Percentiles rank a stretch among this genome's conserved stretches.
phyloP scores from a whole-genome alignment of 2,113 vertebrate species.

The Sebastes fasciatus region DNA sequence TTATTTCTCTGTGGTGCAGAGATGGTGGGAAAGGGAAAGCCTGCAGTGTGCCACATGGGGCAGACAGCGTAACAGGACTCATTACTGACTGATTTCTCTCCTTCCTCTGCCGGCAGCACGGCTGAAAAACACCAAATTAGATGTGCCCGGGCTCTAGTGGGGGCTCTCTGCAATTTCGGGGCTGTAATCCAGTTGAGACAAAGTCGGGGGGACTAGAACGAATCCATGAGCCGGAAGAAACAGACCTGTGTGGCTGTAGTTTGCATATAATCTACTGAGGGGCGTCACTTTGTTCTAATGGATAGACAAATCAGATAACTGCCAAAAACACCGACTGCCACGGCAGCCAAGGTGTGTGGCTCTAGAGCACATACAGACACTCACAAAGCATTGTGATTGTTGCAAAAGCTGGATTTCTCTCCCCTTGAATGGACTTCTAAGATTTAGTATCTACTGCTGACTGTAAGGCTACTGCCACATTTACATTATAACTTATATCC shows the following conservation, averaged over 20 bases:
- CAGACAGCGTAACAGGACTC: slow-evolving; percentile 55
- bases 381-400: slow-evolving; percentile 7
- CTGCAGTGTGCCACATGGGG: slow-evolving; percentile 54
- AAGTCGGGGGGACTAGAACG: slow-evolving; percentile 28
- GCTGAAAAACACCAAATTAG: slow-evolving; percentile 59
- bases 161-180: slow-evolving; percentile 36
- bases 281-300: not conserved
- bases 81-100: slow-evolving; percentile 61
- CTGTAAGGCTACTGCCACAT: not conserved
- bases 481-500: not conserved
- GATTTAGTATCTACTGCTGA: not conserved
- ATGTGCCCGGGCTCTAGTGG: slow-evolving; percentile 40
- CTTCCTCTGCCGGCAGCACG: slow-evolving; percentile 57
- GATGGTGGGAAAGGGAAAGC: slow-evolving; percentile 43
- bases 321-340: slow-evolving; percentile 4
- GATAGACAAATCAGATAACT: slow-evolving; percentile 8
- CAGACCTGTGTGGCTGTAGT: slow-evolving; percentile 18
- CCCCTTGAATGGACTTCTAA: slow-evolving; percentile 4
- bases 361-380: not conserved
- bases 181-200: slow-evolving; percentile 47
- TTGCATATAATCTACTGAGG: slow-evolving; percentile 36
- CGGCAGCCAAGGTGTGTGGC: not conserved
- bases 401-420: slow-evolving; percentile 6
- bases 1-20: slow-evolving; percentile 35
- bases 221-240: slow-evolving; percentile 43